Evolutionary conservation across 2,113 vertebrate genomes (phyloP).

Genomic region (Indri indri): DNA sequence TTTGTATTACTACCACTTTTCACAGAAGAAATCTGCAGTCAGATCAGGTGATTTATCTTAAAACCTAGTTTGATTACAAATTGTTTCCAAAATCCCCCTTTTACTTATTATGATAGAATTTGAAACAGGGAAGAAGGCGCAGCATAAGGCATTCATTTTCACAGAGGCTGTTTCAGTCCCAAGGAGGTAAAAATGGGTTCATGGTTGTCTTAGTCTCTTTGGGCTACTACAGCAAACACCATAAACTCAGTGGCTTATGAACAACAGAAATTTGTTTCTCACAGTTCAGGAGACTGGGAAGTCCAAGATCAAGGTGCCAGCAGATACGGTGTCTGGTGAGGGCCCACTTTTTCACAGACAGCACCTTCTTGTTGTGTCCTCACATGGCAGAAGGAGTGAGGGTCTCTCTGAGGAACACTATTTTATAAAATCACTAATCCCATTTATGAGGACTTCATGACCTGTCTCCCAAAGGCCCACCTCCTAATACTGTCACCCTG

Average conservation of each 20-base stretch:
- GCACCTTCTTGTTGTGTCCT: not conserved
- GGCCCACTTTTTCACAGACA: not conserved
- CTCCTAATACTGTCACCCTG: not conserved
- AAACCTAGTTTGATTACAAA: not conserved
- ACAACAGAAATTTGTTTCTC: not conserved
- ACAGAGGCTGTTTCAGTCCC: not conserved
- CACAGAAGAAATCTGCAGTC: not conserved
- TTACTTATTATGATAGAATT: not conserved
- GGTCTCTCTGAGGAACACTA: not conserved
- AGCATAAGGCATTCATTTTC: not conserved
- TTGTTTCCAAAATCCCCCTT: not conserved
- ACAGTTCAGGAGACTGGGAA: not conserved
- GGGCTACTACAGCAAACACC: not conserved
- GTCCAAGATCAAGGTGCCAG: not conserved
- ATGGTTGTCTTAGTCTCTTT: not conserved
- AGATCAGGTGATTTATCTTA: not conserved
- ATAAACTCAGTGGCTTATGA: not conserved
- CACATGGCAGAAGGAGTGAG: not conserved
- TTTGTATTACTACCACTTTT: not conserved
- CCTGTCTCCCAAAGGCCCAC: not conserved
- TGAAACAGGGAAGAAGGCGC: not conserved
- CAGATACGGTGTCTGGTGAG: not conserved
- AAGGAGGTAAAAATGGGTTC: not conserved
- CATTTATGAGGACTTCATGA: not conserved
- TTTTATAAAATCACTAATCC: not conserved